Evolutionary conservation across 1,140 invertebrate species (phyloP).

Genomic region (Musca vetustissima): DNA sequence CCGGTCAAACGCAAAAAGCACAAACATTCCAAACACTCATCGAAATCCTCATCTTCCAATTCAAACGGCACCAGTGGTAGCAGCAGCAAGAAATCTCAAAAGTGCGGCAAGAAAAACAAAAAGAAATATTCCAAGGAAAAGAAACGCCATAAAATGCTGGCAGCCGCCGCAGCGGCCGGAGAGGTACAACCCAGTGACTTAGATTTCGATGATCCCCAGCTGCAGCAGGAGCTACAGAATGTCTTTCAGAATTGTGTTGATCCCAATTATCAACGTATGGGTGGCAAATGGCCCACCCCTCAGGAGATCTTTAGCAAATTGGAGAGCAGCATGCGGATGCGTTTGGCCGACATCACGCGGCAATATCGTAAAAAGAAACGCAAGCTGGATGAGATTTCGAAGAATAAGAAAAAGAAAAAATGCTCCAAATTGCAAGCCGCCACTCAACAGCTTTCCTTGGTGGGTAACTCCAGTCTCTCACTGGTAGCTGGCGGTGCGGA

Average conservation of each 20-base stretch:
- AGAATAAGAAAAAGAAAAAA: slow-evolving; percentile 49
- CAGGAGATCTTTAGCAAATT: slow-evolving; percentile 69
- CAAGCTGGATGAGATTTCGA: slow-evolving; percentile 71
- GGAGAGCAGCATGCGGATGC: slow-evolving; percentile 77
- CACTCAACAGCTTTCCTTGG: slow-evolving; percentile 30
- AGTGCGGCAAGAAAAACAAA: slow-evolving; percentile 51
- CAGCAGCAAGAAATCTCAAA: slow-evolving; percentile 41
- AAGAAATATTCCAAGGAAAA: slow-evolving; percentile 43
- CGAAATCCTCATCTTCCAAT: slow-evolving; percentile 27
- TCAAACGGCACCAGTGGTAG: slow-evolving; percentile 12
- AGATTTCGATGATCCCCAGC: slow-evolving; percentile 53
- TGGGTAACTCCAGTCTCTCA: slow-evolving; percentile 37
- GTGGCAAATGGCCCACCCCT: slow-evolving; percentile 59
- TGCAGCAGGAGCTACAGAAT: slow-evolving; percentile 48
- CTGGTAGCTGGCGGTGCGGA: slow-evolving; percentile 22
- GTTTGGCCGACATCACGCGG: slow-evolving; percentile 75
- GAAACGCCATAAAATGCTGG: slow-evolving; percentile 24
- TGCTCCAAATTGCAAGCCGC: slow-evolving; percentile 38
- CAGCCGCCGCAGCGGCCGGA: slow-evolving; percentile 12
- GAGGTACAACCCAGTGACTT: slow-evolving; percentile 29
- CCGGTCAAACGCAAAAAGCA: slow-evolving; percentile 51
- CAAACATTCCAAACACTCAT: slow-evolving; percentile 53
- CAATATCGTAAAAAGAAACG: slow-evolving; percentile 82
- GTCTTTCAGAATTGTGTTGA: slow-evolving; percentile 45
- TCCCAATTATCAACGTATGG: slow-evolving; percentile 40